Percentiles rank a stretch among this genome's conserved stretches.
Evolutionary conservation across 2,113 vertebrate genomes (phyloP).

Genomic region (Ceuthmochares aereus): DNA sequence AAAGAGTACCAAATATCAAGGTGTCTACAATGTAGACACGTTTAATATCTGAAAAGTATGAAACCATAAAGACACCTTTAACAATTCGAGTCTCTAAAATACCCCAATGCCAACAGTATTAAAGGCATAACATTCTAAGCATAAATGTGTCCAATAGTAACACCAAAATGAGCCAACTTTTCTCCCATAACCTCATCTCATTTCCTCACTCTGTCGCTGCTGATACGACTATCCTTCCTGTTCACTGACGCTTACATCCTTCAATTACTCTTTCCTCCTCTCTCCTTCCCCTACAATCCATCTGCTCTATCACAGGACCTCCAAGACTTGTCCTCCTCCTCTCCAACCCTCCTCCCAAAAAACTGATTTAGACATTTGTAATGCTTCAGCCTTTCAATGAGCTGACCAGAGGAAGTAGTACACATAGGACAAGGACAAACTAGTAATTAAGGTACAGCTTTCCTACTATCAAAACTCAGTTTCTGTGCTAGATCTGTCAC

Average conservation of each 20-base stretch:
- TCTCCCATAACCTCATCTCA: neutral
- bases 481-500: neutral
- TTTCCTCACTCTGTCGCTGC: neutral
- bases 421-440: neutral
- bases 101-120: neutral
- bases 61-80: neutral
- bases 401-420: neutral
- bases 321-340: neutral
- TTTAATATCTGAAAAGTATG: neutral
- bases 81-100: neutral
- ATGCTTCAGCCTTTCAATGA: neutral
- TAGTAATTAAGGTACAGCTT: neutral
- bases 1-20: neutral
- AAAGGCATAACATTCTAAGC: neutral
- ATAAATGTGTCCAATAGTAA: neutral
- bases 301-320: neutral
- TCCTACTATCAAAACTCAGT: neutral
- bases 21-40: neutral
- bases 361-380: neutral
- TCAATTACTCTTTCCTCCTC: constrained; percentile 8
- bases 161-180: neutral
- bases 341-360: neutral
- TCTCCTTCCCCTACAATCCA: neutral
- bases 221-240: neutral
- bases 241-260: constrained; percentile 29